Percentiles rank a stretch among this genome's conserved stretches.
Evolutionary conservation across 2,797 vertebrate genomes (phyloP).

Genomic region (Petrocephalus sullivani): DNA sequence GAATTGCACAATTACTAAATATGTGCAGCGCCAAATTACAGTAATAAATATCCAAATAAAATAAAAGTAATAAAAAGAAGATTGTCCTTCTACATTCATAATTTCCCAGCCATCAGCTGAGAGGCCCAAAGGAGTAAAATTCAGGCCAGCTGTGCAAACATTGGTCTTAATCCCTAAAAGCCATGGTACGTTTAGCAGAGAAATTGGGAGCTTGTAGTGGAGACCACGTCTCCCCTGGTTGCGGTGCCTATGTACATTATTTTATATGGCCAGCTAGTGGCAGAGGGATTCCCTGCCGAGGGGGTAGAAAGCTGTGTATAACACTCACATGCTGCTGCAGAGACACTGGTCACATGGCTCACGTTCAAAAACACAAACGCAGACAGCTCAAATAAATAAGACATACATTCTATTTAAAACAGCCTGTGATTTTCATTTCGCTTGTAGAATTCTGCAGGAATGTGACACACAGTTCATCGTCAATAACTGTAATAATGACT

Average conservation of each 20-base stretch:
- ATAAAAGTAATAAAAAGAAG: background rate
- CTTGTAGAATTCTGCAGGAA: background rate
- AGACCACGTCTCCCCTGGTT: background rate
- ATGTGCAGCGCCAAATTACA: background rate
- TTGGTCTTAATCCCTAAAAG: constrained; percentile 40
- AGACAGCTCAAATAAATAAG: background rate
- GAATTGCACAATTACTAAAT: background rate
- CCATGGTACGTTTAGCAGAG: constrained; percentile 22
- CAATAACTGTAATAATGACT: background rate
- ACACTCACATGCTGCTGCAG: background rate
- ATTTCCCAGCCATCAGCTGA: constrained; percentile 30
- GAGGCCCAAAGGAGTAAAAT: constrained; percentile 28
- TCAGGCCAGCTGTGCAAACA: constrained; percentile 47
- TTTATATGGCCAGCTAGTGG: background rate
- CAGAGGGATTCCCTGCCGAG: too few relatives aligned
- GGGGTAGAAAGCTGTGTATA: background rate
- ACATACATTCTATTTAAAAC: background rate
- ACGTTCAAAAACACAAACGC: background rate
- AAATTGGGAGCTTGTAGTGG: constrained; percentile 2
- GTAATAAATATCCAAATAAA: background rate
- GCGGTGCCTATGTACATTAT: background rate
- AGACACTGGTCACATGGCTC: background rate
- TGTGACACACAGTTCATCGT: background rate
- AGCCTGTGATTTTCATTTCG: background rate
- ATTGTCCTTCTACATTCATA: background rate